These are phyloP conservation scores for Pemphredon lugubris DNA, from an alignment of 2,888 invertebrate species.

Conservation along the genomic window DNA sequence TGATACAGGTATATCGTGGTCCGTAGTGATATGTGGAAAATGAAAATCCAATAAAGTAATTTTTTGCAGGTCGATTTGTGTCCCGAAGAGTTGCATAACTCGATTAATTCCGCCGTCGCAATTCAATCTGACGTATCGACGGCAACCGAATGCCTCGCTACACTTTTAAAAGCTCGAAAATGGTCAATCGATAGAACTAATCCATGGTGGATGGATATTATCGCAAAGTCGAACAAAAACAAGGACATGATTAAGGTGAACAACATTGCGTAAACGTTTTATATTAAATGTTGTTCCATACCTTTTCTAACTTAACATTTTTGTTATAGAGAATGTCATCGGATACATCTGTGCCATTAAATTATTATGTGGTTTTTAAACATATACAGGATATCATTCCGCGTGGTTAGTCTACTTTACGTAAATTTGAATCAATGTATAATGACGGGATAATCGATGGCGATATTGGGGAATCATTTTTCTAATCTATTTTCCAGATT, in stretches of 20 bases:
- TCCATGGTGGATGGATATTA: constrained; percentile 90
- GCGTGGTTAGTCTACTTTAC: constrained; percentile 76
- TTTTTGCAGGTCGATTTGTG: constrained; percentile 89
- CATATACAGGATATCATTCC: constrained; percentile 90
- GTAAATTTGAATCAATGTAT: constrained; percentile 2
- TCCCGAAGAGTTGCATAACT: constrained; percentile 96
- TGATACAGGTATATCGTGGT: constrained; percentile 88
- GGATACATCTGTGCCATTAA: constrained; percentile 89
- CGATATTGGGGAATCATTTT: background rate
- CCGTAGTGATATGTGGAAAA: too few species aligned
- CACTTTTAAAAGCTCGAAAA: constrained; percentile 83
- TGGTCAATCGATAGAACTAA: constrained; percentile 82
- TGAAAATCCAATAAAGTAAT: too few species aligned
- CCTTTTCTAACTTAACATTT: background rate
- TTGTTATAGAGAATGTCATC: constrained; percentile 84
- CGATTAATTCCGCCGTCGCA: constrained; percentile 89
- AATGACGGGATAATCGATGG: background rate
- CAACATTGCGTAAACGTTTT: background rate
- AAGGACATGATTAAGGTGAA: constrained; percentile 86
- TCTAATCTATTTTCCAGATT: constrained; percentile 83
- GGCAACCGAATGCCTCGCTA: constrained; percentile 85
- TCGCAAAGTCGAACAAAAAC: constrained; percentile 88
- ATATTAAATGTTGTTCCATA: background rate
- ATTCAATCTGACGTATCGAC: constrained; percentile 93
- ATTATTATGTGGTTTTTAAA: constrained; percentile 96